Conservation (phyloP, 2,888 invertebrate species). For the Aspidiotus rigidus region DNA sequence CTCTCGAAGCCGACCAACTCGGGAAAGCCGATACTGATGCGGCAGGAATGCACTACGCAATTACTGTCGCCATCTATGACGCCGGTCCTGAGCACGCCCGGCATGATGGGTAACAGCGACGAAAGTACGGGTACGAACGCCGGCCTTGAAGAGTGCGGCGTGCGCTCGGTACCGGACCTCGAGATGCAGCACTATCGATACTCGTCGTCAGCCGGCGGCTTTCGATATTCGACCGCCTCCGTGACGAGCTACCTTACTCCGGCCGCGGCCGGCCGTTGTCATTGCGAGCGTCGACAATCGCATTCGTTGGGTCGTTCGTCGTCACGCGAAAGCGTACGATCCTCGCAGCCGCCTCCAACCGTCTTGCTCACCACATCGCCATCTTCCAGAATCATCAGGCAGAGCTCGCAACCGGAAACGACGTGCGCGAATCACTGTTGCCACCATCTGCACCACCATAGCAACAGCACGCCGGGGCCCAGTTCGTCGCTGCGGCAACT, state of each 20-base stretch:
- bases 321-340: slow-evolving; percentile 62
- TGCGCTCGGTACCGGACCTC: slow-evolving; percentile 71
- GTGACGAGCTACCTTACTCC: slow-evolving; percentile 30
- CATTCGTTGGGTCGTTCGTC: slow-evolving; percentile 74
- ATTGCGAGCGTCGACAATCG: slow-evolving; percentile 71
- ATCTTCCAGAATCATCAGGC: slow-evolving; percentile 69
- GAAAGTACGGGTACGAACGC: slow-evolving; percentile 54
- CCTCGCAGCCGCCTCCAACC: slow-evolving; percentile 53
- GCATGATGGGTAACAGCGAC: slow-evolving; percentile 62
- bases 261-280: slow-evolving; percentile 44
- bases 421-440: slow-evolving; percentile 52
- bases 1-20: slow-evolving; percentile 48
- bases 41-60: slow-evolving; percentile 76
- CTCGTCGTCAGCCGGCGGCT: slow-evolving; percentile 41
- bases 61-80: slow-evolving; percentile 59
- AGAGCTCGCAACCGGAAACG: slow-evolving; percentile 77
- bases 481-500: slow-evolving; percentile 80
- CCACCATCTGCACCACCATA: slow-evolving; percentile 45
- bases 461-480: slow-evolving; percentile 51
- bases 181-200: slow-evolving; percentile 56
- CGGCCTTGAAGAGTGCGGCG: slow-evolving; percentile 54
- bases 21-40: slow-evolving; percentile 66
- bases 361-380: slow-evolving; percentile 61
- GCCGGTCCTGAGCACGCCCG: slow-evolving; percentile 57
- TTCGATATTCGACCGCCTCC: slow-evolving; percentile 30